Percentiles rank a stretch among this genome's conserved stretches.
phyloP scores from a whole-genome alignment of 2,888 invertebrate genomes.

The Ormia ochracea region DNA sequence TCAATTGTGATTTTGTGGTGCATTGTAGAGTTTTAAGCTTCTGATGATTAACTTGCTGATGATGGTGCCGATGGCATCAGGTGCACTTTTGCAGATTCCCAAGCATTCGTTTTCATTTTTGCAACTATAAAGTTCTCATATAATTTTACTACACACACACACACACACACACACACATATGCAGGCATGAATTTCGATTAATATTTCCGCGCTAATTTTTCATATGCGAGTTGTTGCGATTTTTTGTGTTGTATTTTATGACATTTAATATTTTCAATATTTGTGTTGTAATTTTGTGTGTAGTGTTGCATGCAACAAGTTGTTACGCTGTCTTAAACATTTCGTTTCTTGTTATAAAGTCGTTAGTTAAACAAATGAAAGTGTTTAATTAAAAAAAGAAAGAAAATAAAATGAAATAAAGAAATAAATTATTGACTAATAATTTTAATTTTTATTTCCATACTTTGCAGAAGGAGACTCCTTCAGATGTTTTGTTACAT shows the following conservation, averaged over 20 bases:
- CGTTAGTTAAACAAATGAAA: conserved; percentile 45
- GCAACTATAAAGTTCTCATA: conserved; percentile 34
- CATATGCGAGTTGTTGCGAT: background rate
- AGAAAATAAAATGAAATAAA: background rate
- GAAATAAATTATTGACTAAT: conserved; percentile 37
- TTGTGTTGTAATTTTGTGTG: conserved; percentile 49
- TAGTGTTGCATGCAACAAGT: conserved; percentile 51
- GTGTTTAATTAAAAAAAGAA: conserved; percentile 43
- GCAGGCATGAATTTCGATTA: conserved; percentile 23
- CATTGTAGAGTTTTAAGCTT: conserved; percentile 37
- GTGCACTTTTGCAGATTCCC: conserved; percentile 61
- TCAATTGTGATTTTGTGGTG: background rate
- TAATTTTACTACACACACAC: background rate
- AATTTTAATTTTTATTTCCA: conserved; percentile 19
- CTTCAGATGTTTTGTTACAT: conserved; percentile 94
- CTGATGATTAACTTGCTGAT: conserved; percentile 21
- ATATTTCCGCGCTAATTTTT: conserved; percentile 52
- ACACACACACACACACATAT: background rate
- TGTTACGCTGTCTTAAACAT: conserved; percentile 44
- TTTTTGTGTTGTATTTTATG: conserved; percentile 16
- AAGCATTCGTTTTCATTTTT: conserved; percentile 12
- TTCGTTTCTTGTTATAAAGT: conserved; percentile 18
- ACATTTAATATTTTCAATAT: conserved; percentile 53
- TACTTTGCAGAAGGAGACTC: conserved; percentile 89
- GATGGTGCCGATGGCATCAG: conserved; percentile 51